Conservation (phyloP, 2,888 invertebrate genomes). For the Sarcophaga caerulescens region DNA sequence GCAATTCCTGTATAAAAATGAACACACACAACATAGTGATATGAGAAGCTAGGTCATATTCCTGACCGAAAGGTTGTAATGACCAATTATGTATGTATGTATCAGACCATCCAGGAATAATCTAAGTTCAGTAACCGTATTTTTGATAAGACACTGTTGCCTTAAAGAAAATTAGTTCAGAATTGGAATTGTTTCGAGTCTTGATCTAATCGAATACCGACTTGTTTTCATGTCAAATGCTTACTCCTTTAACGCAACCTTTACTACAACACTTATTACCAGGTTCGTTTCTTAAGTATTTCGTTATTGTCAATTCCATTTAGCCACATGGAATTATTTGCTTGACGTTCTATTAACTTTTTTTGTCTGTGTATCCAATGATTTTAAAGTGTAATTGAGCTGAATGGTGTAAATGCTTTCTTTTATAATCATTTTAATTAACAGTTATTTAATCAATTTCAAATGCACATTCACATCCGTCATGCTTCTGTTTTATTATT, state of each 20-base stretch:
- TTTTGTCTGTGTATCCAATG: constrained; percentile 9
- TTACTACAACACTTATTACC: neutral
- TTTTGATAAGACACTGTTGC: neutral
- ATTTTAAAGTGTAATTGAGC: neutral
- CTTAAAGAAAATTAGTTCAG: neutral
- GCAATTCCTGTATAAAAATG: too few species aligned
- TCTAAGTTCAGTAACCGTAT: neutral
- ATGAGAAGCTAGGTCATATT: too few species aligned
- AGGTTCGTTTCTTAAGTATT: neutral
- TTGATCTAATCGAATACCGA: too few species aligned
- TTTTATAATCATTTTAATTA: constrained; percentile 21
- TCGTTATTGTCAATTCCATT: neutral
- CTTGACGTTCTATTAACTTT: neutral
- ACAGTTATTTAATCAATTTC: constrained; percentile 38
- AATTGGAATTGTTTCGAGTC: neutral
- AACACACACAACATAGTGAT: too few species aligned
- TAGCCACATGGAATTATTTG: neutral
- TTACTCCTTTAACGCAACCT: too few species aligned
- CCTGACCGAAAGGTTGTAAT: too few species aligned
- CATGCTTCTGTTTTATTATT: neutral
- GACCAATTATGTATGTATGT: neutral
- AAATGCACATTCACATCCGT: constrained; percentile 39
- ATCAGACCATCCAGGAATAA: neutral
- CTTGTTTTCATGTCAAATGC: too few species aligned
- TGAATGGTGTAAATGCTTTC: constrained; percentile 3